Conservation (phyloP, 2,797 vertebrate species). For the Distichodus sexfasciatus region DNA sequence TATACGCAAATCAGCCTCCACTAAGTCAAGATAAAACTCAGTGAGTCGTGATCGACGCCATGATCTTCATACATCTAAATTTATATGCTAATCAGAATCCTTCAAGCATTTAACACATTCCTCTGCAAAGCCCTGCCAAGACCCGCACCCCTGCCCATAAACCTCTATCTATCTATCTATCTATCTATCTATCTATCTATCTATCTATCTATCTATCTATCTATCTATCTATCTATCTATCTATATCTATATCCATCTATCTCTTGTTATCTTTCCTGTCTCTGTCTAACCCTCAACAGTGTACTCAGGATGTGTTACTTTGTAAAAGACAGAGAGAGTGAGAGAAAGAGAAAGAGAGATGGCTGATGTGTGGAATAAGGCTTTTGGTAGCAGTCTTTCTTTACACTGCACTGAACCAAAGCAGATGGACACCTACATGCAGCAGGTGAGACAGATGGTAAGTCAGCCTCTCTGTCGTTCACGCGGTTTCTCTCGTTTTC, state of each 20-base stretch:
- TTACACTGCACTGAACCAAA: slow-evolving; percentile 71
- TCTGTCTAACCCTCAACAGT: too few species aligned
- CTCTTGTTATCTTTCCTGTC: background rate
- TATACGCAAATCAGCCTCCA: slow-evolving; percentile 74
- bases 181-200: slow-evolving; percentile 12
- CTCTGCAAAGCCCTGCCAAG: slow-evolving; percentile 62
- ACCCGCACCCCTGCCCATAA: slow-evolving; percentile 41
- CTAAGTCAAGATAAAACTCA: slow-evolving; percentile 82
- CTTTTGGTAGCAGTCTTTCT: background rate
- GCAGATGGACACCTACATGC: slow-evolving; percentile 84
- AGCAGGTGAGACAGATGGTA: slow-evolving; percentile 89
- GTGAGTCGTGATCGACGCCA: slow-evolving; percentile 75
- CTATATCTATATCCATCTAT: slow-evolving; percentile 27
- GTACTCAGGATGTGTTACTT: background rate
- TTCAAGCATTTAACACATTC: slow-evolving; percentile 73
- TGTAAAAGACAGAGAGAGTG: background rate
- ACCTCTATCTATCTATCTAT: slow-evolving; percentile 24
- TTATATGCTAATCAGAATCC: slow-evolving; percentile 78
- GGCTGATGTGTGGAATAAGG: background rate
- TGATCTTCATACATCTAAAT: slow-evolving; percentile 81
- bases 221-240: slow-evolving; percentile 50
- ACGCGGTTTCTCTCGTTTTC: background rate
- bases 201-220: slow-evolving; percentile 3
- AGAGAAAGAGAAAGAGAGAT: background rate
- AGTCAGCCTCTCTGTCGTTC: slow-evolving; percentile 23